Evolutionary conservation across 1,140 invertebrate species (phyloP), one percentile per base, ranked within the genome.

Genomic region (Calephelis nemesis): DNA sequence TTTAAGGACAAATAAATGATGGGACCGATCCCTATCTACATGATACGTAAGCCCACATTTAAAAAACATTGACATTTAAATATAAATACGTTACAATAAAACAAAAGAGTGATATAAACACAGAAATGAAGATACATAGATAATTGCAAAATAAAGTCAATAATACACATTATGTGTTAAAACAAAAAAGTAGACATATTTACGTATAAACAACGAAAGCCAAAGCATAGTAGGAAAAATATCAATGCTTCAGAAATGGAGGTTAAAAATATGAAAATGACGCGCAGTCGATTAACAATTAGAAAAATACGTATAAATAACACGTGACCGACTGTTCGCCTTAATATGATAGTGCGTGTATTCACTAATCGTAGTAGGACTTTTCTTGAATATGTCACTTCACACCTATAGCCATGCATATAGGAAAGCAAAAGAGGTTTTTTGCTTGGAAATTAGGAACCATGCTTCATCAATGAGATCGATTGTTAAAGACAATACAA

Each of bases 401-500:
- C 77, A 79, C 65, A 87, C 75, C 75, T 77, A 85, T 79, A 88
- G 86, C 85, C 88, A 91, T 91, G 88, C 88, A 88, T 75, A 85
- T 76, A 79, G 81, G 85, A 74, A 73, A 84, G 87, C 82, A 85
- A 64, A 74, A 77, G 79, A 75, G 71, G 70, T 70, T 49, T 67
- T 73, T 77, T 63, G 45, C 76, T 74, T 73, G 71, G 74, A 71
- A 58, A 70, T 40, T n/a, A 74, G 74, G 75, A 70, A 65, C 81
- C 84, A 89, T 90, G 86, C 86, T 81, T 78, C 82, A 86, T 87
- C 86, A 88, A 85, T 89, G 83, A 87, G 84, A 85, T 88, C 84
- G 76, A 69, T 83, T 65, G 74, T 65, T 73, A 74, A 78, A 74
- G 52, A 74, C 81, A 74, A 78, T 71, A 76, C 74, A 79, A 5